Percentiles rank a stretch among this genome's conserved stretches.
These are phyloP conservation scores for Ridgeia piscesae DNA, from an alignment of 1,140 invertebrate species.

Conservation along the genomic window DNA sequence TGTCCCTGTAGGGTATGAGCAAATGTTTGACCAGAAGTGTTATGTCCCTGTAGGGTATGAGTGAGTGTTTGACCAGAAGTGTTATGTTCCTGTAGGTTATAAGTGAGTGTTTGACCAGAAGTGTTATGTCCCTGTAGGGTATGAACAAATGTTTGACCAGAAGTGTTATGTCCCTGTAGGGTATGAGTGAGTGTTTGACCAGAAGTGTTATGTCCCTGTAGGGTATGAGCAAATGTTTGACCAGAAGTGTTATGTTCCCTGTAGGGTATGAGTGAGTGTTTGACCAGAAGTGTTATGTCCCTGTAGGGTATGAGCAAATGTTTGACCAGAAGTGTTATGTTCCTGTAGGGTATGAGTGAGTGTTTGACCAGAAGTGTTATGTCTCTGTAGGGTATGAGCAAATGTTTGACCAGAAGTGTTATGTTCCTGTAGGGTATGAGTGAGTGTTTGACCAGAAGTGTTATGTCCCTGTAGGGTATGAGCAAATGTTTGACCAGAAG, in stretches of 20 bases:
- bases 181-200: slow-evolving; percentile 54
- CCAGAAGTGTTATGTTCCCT: slow-evolving; percentile 42
- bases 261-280: slow-evolving; percentile 54
- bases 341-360: slow-evolving; percentile 48
- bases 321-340: slow-evolving; percentile 53
- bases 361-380: slow-evolving; percentile 53
- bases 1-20: slow-evolving; percentile 48
- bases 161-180: slow-evolving; percentile 46
- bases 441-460: slow-evolving; percentile 52
- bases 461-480: slow-evolving; percentile 48
- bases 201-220: slow-evolving; percentile 43
- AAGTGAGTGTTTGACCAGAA: slow-evolving; percentile 54
- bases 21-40: slow-evolving; percentile 51
- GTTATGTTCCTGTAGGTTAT: slow-evolving; percentile 48
- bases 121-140: slow-evolving; percentile 46
- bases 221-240: slow-evolving; percentile 56
- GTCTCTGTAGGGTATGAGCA: slow-evolving; percentile 48
- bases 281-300: slow-evolving; percentile 48
- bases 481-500: slow-evolving; percentile 53
- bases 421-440: slow-evolving; percentile 49
- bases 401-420: slow-evolving; percentile 52
- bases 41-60: slow-evolving; percentile 51
- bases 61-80: slow-evolving; percentile 51
- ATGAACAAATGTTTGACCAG: slow-evolving; percentile 54
- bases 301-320: slow-evolving; percentile 50